These are phyloP conservation scores for Adelphocoris suturalis DNA, from an alignment of 2,888 invertebrate genomes.

Conservation along the genomic window DNA sequence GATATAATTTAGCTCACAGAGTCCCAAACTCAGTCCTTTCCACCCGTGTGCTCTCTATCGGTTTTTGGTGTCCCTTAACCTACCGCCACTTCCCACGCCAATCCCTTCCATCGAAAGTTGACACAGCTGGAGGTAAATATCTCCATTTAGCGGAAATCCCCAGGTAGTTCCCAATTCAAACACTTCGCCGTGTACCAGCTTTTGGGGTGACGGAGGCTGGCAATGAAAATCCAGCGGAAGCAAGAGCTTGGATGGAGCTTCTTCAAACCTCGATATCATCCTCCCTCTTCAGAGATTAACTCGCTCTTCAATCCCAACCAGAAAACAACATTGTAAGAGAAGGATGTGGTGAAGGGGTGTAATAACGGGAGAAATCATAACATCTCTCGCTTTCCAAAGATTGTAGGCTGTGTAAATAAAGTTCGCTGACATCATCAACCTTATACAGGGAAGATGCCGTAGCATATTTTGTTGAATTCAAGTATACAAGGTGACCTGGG, in stretches of 20 bases:
- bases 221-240: not conserved
- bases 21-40: slow-evolving; percentile 16
- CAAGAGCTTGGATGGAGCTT: slow-evolving; percentile 23
- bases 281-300: slow-evolving; percentile 19
- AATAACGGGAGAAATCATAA: slow-evolving; percentile 11
- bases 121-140: slow-evolving; percentile 60
- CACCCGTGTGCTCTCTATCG: not conserved
- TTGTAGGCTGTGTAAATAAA: slow-evolving; percentile 4
- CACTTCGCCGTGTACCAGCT: not conserved
- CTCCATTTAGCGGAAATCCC: slow-evolving; percentile 49
- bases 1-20: slow-evolving; percentile 22
- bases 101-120: slow-evolving; percentile 39
- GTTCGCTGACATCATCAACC: not conserved
- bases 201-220: not conserved
- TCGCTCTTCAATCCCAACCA: not conserved
- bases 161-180: slow-evolving; percentile 43
- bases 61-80: slow-evolving; percentile 42
- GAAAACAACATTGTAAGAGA: slow-evolving; percentile 14
- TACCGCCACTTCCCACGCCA: not conserved
- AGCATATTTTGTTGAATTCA: not conserved
- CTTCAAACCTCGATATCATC: slow-evolving; percentile 18
- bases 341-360: not conserved
- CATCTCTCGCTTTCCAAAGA: slow-evolving; percentile 1
- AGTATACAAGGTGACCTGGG: not conserved
- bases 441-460: not conserved